Percentiles rank a stretch among this genome's conserved stretches.
Conservation (phyloP, 2,797 vertebrate genomes). For the Channa striata region DNA sequence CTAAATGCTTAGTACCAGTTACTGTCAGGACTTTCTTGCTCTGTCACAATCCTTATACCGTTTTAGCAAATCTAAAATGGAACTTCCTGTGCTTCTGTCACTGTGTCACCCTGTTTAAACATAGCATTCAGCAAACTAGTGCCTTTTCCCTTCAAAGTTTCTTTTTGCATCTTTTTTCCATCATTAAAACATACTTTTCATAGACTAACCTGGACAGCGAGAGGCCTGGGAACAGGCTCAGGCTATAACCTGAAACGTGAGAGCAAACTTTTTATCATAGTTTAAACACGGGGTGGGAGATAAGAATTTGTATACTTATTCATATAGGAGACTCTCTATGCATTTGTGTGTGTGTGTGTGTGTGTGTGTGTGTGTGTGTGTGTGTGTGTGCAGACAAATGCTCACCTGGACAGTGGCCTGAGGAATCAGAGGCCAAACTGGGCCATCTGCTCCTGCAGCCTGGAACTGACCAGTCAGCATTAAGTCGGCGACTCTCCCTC, state of each 20-base stretch:
- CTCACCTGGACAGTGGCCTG: constrained; percentile 60
- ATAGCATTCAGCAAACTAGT: background rate
- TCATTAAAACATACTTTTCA: constrained; percentile 3
- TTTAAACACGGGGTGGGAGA: background rate
- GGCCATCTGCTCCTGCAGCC: constrained; percentile 72
- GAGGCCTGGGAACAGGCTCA: constrained; percentile 9
- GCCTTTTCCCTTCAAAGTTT: background rate
- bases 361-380: background rate
- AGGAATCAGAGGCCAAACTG: constrained; percentile 67
- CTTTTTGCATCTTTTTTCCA: constrained; percentile 21
- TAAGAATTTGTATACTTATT: background rate
- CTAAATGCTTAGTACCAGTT: too few relatives aligned
- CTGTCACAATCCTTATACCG: background rate
- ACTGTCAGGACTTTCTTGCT: background rate
- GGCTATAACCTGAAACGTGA: background rate
- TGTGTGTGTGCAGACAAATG: constrained; percentile 22
- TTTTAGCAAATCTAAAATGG: constrained; percentile 23
- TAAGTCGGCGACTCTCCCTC: constrained; percentile 41
- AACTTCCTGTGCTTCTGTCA: constrained; percentile 1
- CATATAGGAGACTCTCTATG: background rate
- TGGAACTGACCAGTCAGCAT: constrained; percentile 74
- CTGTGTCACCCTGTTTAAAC: constrained; percentile 13
- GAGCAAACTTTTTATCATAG: constrained; percentile 3
- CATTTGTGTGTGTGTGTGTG: constrained; percentile 1
- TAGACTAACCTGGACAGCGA: background rate